phyloP scores from a whole-genome alignment of 2,888 invertebrate genomes.

The Luperina testacea region DNA sequence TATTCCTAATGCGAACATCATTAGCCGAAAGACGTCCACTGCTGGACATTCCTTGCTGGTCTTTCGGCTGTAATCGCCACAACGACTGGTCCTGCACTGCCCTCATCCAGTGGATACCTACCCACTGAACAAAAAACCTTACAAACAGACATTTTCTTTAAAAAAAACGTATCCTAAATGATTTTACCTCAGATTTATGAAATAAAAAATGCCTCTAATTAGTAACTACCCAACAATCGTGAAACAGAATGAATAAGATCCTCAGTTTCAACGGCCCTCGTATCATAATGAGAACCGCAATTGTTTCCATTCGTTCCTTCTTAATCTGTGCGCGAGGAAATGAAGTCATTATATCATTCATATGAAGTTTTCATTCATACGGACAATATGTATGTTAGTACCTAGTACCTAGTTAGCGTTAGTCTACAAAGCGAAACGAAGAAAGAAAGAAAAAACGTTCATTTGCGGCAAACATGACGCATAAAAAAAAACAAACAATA shows the following conservation, averaged over 20 bases:
- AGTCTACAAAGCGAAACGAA: background rate
- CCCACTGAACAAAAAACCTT: background rate
- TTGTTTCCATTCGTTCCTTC: constrained; percentile 44
- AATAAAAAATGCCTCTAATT: constrained; percentile 33
- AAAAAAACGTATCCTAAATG: background rate
- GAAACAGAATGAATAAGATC: constrained; percentile 34
- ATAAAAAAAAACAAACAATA: too few relatives aligned
- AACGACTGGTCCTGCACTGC: too few relatives aligned
- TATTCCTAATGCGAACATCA: background rate
- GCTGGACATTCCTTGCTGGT: background rate
- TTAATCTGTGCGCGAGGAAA: constrained; percentile 17
- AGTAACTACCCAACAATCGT: constrained; percentile 32
- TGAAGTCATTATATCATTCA: constrained; percentile 48
- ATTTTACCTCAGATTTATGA: background rate
- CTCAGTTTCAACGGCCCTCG: constrained; percentile 16
- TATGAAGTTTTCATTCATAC: constrained; percentile 24
- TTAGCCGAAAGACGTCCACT: background rate
- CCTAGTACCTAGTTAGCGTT: background rate
- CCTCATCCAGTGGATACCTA: background rate
- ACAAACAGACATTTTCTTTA: background rate
- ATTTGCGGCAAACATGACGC: too few relatives aligned
- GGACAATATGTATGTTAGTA: background rate
- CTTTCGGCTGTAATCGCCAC: background rate
- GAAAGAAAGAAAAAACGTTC: too few relatives aligned
- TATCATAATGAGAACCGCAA: constrained; percentile 47